phyloP scores from a whole-genome alignment of 2,888 invertebrate species.

The Teleogryllus oceanicus region DNA sequence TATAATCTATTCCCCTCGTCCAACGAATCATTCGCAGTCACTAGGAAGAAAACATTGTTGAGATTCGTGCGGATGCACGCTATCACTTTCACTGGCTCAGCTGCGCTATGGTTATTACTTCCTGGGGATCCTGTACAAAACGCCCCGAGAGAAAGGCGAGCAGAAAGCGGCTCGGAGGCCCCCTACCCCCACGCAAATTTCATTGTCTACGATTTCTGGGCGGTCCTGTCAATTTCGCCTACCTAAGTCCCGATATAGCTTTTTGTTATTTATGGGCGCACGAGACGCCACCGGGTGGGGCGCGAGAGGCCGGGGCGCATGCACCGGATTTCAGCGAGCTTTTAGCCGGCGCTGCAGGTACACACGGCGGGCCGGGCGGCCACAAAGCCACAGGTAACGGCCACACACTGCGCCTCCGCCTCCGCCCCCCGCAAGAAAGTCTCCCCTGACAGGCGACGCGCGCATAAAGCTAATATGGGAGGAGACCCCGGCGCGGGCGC shows the following conservation, averaged over 20 bases:
- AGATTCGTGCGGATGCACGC: too few species aligned
- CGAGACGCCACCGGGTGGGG: not conserved
- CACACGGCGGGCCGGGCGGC: not conserved
- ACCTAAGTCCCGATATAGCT: not conserved
- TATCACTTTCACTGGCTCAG: too few species aligned
- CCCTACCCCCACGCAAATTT: not conserved
- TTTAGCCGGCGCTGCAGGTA: not conserved
- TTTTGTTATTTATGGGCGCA: not conserved
- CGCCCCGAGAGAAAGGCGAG: not conserved
- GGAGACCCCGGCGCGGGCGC: not conserved
- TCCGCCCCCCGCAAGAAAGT: not conserved
- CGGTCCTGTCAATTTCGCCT: constrained; percentile 6
- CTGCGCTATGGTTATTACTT: too few species aligned
- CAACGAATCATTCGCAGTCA: too few species aligned
- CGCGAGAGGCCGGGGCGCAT: not conserved
- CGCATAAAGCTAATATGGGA: not conserved
- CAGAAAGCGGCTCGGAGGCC: not conserved
- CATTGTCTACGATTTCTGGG: not conserved
- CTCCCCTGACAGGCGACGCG: not conserved
- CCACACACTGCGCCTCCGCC: not conserved
- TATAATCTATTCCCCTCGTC: too few species aligned
- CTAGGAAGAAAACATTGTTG: too few species aligned
- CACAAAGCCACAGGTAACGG: constrained; percentile 8
- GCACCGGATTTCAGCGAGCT: not conserved
- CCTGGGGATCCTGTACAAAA: too few species aligned